phyloP scores from a whole-genome alignment of 64 coral and sea anemone species.

The Exaiptasia diaphana region DNA sequence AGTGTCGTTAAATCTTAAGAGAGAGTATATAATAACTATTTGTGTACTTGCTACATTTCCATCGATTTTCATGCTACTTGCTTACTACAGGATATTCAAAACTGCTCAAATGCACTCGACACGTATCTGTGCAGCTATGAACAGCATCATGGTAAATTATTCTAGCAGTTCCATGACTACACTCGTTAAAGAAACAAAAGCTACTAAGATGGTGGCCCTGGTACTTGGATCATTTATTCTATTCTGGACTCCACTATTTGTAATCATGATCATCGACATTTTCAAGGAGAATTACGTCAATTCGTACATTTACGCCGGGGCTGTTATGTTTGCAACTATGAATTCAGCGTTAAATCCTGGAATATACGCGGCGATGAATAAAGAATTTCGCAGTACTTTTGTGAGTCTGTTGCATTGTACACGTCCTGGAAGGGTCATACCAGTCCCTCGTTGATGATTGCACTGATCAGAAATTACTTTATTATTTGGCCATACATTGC shows the following conservation, averaged over 20 bases:
- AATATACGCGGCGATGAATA: slow-evolving; percentile 88
- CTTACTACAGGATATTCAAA: slow-evolving; percentile 84
- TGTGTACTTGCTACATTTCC: slow-evolving; percentile 62
- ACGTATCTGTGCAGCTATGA: slow-evolving; percentile 60
- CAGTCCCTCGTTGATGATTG: not conserved
- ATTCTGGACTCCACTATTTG: slow-evolving; percentile 78
- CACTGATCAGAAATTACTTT: too few relatives aligned
- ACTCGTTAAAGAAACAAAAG: slow-evolving; percentile 75
- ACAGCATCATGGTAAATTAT: slow-evolving; percentile 66
- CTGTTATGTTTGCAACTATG: slow-evolving; percentile 83
- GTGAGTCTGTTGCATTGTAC: not conserved
- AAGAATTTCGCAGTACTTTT: slow-evolving; percentile 74
- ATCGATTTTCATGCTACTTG: slow-evolving; percentile 70
- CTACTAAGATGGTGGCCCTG: slow-evolving; percentile 80
- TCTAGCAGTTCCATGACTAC: slow-evolving; percentile 28
- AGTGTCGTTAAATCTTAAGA: slow-evolving; percentile 83
- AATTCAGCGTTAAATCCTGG: slow-evolving; percentile 80
- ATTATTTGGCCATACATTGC: too few relatives aligned
- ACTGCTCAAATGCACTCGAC: slow-evolving; percentile 74
- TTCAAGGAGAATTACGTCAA: slow-evolving; percentile 45
- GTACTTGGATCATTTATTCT: slow-evolving; percentile 83
- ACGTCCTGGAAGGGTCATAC: not conserved
- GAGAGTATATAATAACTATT: slow-evolving; percentile 65
- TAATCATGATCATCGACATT: slow-evolving; percentile 74
- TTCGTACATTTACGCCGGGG: slow-evolving; percentile 83